A percentile compares a stretch with the other conserved stretches of the same genome.
These are phyloP conservation scores for Hedya salicella DNA, from an alignment of 2,888 invertebrate species.

Conservation along the genomic window DNA sequence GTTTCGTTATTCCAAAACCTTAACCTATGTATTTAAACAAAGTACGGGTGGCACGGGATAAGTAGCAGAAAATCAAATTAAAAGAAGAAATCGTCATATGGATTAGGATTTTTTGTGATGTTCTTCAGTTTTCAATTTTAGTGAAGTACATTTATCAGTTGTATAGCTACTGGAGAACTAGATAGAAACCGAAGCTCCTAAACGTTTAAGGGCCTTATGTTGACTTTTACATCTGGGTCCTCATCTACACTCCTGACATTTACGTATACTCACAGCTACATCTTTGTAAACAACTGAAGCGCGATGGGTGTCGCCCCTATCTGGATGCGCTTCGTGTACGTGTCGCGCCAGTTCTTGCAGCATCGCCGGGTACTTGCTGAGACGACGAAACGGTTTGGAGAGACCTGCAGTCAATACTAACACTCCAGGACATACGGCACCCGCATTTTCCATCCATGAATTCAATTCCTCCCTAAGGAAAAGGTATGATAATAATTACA, in stretches of 20 bases:
- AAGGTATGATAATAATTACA: too few species aligned
- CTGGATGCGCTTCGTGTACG: constrained; percentile 97
- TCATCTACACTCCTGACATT: constrained; percentile 24
- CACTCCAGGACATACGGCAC: constrained; percentile 93
- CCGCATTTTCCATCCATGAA: constrained; percentile 94
- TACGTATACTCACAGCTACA: constrained; percentile 89
- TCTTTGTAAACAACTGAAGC: constrained; percentile 98
- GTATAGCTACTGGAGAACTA: too few species aligned
- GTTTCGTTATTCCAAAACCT: too few species aligned
- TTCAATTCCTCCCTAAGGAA: constrained; percentile 89
- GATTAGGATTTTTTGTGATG: too few species aligned
- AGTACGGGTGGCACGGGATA: too few species aligned
- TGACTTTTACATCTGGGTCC: neutral
- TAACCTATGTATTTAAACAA: too few species aligned
- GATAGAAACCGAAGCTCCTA: too few species aligned
- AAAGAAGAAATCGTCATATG: too few species aligned
- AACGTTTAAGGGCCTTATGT: neutral
- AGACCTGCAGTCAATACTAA: constrained; percentile 96
- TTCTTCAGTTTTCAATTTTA: too few species aligned
- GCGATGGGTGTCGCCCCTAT: constrained; percentile 98
- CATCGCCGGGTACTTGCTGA: constrained; percentile 97
- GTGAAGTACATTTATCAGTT: too few species aligned
- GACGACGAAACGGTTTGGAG: constrained; percentile 96
- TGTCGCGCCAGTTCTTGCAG: constrained; percentile 98
- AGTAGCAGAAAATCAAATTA: too few species aligned